A percentile compares a stretch with the other conserved stretches of the same genome.
These are phyloP conservation scores for Charanyca ferruginea DNA, from an alignment of 2,888 invertebrate species.

Conservation along the genomic window DNA sequence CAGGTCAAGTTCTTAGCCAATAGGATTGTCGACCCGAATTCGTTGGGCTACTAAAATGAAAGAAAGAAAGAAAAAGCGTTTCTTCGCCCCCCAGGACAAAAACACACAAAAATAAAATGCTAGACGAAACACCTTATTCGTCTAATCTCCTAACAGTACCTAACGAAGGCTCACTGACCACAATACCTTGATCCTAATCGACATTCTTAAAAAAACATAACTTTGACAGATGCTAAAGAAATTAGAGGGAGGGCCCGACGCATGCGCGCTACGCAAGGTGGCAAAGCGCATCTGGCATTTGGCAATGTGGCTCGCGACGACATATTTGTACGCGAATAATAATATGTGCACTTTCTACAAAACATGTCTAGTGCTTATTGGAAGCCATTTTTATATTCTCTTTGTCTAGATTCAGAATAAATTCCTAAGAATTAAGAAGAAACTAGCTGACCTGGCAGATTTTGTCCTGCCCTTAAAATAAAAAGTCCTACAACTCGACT, in stretches of 20 bases:
- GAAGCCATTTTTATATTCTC: constrained; percentile 17
- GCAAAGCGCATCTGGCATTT: constrained; percentile 64
- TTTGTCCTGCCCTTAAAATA: no score
- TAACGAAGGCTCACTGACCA: constrained; percentile 37
- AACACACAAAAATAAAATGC: no score
- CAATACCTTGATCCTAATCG: constrained; percentile 30
- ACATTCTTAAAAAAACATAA: constrained; percentile 49
- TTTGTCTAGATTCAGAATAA: constrained; percentile 14
- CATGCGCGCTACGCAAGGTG: constrained; percentile 67
- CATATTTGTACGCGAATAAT: constrained; percentile 44
- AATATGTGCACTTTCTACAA: constrained; percentile 47
- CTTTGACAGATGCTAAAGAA: constrained; percentile 62
- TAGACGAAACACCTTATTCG: constrained; percentile 4
- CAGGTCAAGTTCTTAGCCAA: no score
- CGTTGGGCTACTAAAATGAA: no score
- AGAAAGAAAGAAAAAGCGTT: no score
- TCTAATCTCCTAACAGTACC: constrained; percentile 29
- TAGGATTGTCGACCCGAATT: no score
- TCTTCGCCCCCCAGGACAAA: no score
- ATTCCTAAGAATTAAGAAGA: background rate
- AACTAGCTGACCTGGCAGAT: no score
- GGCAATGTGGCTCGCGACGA: constrained; percentile 62
- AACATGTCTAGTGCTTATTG: constrained; percentile 38
- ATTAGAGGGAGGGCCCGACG: constrained; percentile 51
- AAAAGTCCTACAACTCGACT: no score